Base-by-base conservation (phyloP, 2,113 vertebrate species). In the Hyla sarda region DNA sequence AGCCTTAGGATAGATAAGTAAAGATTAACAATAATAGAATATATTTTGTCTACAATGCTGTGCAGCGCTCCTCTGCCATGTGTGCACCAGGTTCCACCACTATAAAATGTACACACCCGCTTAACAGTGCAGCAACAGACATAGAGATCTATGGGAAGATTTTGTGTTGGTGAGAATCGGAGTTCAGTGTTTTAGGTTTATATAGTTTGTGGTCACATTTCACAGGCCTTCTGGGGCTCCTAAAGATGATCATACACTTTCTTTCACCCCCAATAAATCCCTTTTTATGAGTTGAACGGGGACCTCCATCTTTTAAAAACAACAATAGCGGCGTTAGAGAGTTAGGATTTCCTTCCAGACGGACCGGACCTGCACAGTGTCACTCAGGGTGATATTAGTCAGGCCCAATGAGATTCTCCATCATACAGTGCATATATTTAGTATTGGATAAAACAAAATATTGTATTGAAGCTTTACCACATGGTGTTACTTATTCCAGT, bases 211-310 rank as follows among this genome's bases (percentile, higher is more conserved):
- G 84, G 76, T 81, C 71, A 80, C 76, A 41, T 81, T 80, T 86
- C 34, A 86, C 54, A 32, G 77, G 50, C 65, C 84, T 58, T 30
- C 76, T 58, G 84, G 65, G 84, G 34, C 62, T 81, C 21, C 47
- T 81, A 69, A 86, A 86, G 48, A 86, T 86, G 81, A 73, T 86
- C 30, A 86, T 80, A 73, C 84, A 86, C 84, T 86, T 79, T 81
- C 58, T 72, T 80, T 86, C 65, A 86, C 84, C 84, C 41, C 84
- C 76, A 73, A 72, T 81, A 86, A 86, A 79, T 77, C 34, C 28
- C 16, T 9, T 69, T 86, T 86, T 80, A 86, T 72, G 84, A 86
- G 76, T 58, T 19, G 71, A 80, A 86, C 73, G 56, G 34, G 65
- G 84, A 86, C 65, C 65, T 80, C 76, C 76, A 45, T 81, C 76